Base-by-base conservation (phyloP, 2,888 invertebrate species). In the Xylota sylvarum region DNA sequence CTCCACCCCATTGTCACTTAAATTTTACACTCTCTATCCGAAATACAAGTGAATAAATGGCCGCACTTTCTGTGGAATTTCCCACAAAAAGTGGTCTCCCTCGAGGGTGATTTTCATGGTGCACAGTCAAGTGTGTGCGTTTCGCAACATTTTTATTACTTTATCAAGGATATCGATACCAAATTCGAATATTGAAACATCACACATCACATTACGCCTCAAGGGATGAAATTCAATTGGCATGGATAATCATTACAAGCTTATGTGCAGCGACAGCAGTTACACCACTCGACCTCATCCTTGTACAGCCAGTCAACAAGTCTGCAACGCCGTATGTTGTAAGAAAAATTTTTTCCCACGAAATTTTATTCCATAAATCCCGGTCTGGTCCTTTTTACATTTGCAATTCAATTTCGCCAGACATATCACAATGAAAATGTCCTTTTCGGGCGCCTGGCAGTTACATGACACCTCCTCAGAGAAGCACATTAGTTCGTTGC, bases 361-460 rank as follows among this genome's bases (percentile, higher is more conserved):
- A 82, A 82, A 72, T 77, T 67, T 73, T 35, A 62, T 43, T 32
- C 3, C 52, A 62, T 69, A 73, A 73, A 77, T 81, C 84, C 64
- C n/a, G 50, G 30, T 58, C 48, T 46, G 74, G 80, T 70, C 65
- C 76, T 70, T 35, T 48, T 76, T 58, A 64, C 69, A 80, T 86
- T 82, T 82, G 76, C 55, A 78, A 72, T 86, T 82, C 82, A 82
- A 86, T 82, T 82, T 82, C 19, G 30, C 56, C 86, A 86, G 86
- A 86, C 86, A 86, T 50, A 76, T 82, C 73, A 50, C 86, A 86
- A 86, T 82, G 81, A 82, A 78, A 82, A 78, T 82, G 82, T 82
- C 64, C 67, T 72, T 86, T 86, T 86, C 67, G 52, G 67, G 48
- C 52, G 62, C 48, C 55, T 76, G 77, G 72, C 86, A 73, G 52